Evolutionary conservation across 2,888 invertebrate species (phyloP), one percentile per base, ranked within the genome.

Genomic region (Drosophila ustulata): DNA sequence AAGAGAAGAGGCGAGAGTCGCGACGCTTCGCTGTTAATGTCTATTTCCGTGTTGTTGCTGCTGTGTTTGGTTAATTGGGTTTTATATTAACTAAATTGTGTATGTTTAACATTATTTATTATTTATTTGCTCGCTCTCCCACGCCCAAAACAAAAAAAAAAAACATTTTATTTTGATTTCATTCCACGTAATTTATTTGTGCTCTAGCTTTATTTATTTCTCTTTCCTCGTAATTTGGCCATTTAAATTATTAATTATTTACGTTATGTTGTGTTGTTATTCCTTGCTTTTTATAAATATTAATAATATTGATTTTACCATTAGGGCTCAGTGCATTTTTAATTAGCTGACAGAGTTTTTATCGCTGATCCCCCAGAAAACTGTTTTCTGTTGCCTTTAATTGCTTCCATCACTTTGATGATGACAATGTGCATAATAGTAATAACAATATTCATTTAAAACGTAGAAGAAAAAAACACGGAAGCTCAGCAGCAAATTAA

Each of bases 81-180:
- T 84, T 84, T 87, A 76, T 81, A 84, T 84, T 87, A 88, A 84
- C 89, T 84, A 84, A 89, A 83, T 83, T 86, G 88, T 77, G 88
- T 77, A 82, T 85, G 72, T 81, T 88, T 88, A 76, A 84, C 75
- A 70, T 73, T 76, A 84, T 83, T 88, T 78, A 83, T 88, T 83
- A 83, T 83, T 83, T 83, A 88, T 81, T 69, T 62, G 52, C 58
- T n/a, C 47, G 47, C 56, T 63, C 30, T n/a, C 34, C 9, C 34
- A 1, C 5, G 30, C 30, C 6, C 30, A 2, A 7, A 5, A 1
- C 1, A 6, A 4, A 11, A 37, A 4, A n/a, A 37, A 32, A 32
- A 30, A 32, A 26, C 56, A 65, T 77, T 74, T 51, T 59, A 66
- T 80, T 75, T 86, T 62, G 66, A 63, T 75, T 88, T 75, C 53